These are phyloP conservation scores for Typhlichthys eigenmanni DNA, from an alignment of 2,797 vertebrate species.

Conservation along the genomic window DNA sequence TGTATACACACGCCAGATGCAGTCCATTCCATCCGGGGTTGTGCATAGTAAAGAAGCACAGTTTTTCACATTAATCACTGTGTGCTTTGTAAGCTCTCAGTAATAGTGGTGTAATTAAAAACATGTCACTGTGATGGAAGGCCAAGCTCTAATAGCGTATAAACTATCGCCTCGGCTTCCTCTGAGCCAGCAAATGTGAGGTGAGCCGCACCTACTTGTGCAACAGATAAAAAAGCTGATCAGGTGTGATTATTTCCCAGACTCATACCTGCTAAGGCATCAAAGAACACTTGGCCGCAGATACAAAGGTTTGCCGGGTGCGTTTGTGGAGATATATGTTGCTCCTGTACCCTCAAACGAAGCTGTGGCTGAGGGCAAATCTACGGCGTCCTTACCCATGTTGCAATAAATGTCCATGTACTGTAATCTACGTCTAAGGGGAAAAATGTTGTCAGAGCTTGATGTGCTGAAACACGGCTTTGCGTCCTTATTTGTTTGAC, in stretches of 20 bases:
- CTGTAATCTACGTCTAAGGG: constrained; percentile 17
- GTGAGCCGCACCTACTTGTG: constrained; percentile 39
- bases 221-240: constrained; percentile 32
- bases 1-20: constrained; percentile 7
- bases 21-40: constrained; percentile 23
- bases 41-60: constrained; percentile 25
- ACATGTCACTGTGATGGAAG: constrained; percentile 60
- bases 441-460: constrained; percentile 32
- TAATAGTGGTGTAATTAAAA: constrained; percentile 69
- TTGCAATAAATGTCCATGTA: constrained; percentile 29
- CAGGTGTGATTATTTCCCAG: constrained; percentile 2
- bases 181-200: constrained; percentile 46
- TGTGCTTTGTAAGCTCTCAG: constrained; percentile 35
- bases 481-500: constrained; percentile 29
- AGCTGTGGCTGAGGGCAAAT: constrained; percentile 26
- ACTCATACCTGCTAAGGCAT: constrained; percentile 34
- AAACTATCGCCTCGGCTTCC: constrained; percentile 49
- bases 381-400: constrained; percentile 26
- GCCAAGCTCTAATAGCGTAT: constrained; percentile 54
- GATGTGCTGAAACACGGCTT: constrained; percentile 20
- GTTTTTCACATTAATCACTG: constrained; percentile 51
- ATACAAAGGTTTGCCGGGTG: constrained; percentile 35
- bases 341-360: constrained; percentile 35
- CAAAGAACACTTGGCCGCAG: constrained; percentile 41
- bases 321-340: constrained; percentile 49